Percentiles rank a stretch among this genome's conserved stretches.
Conservation (phyloP, 1,140 invertebrate genomes). For the Nixonia krombeini region DNA sequence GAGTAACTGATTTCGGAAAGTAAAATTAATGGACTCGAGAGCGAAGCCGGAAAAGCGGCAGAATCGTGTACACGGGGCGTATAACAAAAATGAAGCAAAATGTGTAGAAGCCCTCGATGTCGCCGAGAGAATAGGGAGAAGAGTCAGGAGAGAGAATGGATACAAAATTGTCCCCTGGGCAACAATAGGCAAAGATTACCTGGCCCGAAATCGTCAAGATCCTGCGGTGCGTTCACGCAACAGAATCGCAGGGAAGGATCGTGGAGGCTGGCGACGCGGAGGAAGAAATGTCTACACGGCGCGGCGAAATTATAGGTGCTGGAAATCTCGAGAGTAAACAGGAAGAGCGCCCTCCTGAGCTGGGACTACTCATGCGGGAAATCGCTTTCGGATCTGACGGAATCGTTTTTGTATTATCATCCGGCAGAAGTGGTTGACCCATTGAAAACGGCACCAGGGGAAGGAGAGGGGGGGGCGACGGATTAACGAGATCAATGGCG, state of each 20-base stretch:
- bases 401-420: conserved; percentile 50
- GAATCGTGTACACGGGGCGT: too few species aligned
- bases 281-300: conserved; percentile 10
- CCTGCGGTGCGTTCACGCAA: conserved; percentile 41
- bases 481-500: conserved; percentile 44
- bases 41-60: too few species aligned
- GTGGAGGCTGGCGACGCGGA: conserved; percentile 10
- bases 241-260: conserved; percentile 36
- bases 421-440: conserved; percentile 56
- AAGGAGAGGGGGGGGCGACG: conserved; percentile 7
- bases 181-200: conserved; percentile 42
- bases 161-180: conserved; percentile 42
- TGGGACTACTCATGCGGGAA: conserved; percentile 55
- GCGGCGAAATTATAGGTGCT: conserved; percentile 60
- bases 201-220: conserved; percentile 19
- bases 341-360: conserved; percentile 47
- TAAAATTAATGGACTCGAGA: too few species aligned
- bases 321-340: conserved; percentile 58
- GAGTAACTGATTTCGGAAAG: too few species aligned
- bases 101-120: not conserved
- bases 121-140: conserved; percentile 12
- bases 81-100: not conserved
- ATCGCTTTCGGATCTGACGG: conserved; percentile 47
- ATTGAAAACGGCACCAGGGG: conserved; percentile 39
- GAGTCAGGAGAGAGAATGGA: conserved; percentile 26